Base-by-base conservation (phyloP, 2,888 invertebrate species). In the Cephus sareptanus region DNA sequence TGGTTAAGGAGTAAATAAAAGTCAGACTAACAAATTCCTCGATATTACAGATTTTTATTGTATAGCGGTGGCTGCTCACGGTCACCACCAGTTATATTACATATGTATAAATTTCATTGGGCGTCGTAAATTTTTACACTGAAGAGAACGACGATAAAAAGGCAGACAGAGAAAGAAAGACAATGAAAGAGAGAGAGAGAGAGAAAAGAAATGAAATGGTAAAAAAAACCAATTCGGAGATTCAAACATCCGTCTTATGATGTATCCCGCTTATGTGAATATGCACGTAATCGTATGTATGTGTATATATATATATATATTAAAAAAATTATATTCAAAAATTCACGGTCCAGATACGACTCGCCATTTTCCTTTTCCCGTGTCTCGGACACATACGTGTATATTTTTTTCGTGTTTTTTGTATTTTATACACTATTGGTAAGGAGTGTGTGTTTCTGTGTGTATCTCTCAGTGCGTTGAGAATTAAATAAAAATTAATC, bases 61-160 rank as follows among this genome's bases (percentile, higher is more conserved):
- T 56, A 56, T 56, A 56, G 40, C 9, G 23, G 23, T 23, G 40
- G 40, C 40, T 40, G 37, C 37, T 56, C 40, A 56, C 40, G 40
- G 0, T 23, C 40, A 56, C 40, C 79, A 56, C 40, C 76, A 79
- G 74, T 90, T 90, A 90, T 90, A 90, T 90, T 90, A 90, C 90
- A 90, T 90, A 90, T 90, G 88, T 90, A 90, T 90, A 90, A 89
- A 90, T 85, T 89, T 86, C 85, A 88, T 89, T 87, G 86, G 87
- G 86, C 40, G 40, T 56, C 40, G 40, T 56, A 56, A 56, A 86
- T 89, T 86, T 87, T 87, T 88, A 86, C 83, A 87, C 80, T 82
- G 85, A 23, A 56, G 40, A 56, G 23, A 56, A 23, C 40, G 40
- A 56, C 40, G 13, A 40, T 37, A 23, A 56, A 56, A 56, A 56